Evolutionary conservation across 2,113 vertebrate species (phyloP).

Genomic region (Pundamilia nyererei): DNA sequence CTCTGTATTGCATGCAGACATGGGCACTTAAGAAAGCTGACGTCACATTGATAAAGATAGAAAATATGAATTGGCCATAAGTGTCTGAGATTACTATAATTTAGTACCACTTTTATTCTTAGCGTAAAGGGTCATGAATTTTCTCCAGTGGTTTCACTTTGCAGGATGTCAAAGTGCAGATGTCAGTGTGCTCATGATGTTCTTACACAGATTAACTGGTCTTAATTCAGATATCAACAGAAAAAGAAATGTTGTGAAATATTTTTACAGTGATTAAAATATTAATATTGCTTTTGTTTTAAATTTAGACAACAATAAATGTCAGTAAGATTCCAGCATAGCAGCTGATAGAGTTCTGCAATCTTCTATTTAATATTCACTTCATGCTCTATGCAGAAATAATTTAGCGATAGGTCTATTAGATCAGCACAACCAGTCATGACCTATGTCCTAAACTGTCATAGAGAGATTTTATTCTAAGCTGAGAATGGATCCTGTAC

Average conservation of each 20-base stretch:
- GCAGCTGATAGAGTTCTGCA: neutral
- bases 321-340: neutral
- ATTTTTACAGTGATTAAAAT: neutral
- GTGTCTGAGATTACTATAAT: neutral
- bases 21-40: neutral
- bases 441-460: neutral
- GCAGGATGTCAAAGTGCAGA: neutral
- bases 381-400: neutral
- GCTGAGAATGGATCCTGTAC: neutral
- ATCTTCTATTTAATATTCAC: neutral
- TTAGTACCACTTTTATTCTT: neutral
- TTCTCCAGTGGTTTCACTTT: neutral
- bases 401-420: neutral
- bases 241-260: neutral
- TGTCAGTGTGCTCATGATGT: neutral
- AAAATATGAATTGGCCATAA: neutral
- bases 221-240: neutral
- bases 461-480: neutral
- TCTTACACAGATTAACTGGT: neutral
- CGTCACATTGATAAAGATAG: neutral
- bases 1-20: neutral
- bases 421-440: neutral
- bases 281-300: neutral
- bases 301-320: neutral
- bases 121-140: accelerated